phyloP scores from a whole-genome alignment of 2,888 invertebrate species.

The Dryobotodes eremita region DNA sequence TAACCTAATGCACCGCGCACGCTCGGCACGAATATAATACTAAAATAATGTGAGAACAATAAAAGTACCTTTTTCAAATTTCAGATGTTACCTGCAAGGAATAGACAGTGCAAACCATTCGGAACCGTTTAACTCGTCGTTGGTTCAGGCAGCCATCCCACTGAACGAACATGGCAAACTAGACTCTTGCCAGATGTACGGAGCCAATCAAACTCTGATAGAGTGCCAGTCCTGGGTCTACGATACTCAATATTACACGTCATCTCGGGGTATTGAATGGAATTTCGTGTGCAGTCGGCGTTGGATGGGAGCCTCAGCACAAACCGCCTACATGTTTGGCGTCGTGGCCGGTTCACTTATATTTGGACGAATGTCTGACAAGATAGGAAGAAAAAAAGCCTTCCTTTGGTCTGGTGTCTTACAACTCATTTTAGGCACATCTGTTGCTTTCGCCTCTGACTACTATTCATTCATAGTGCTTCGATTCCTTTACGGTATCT shows the following conservation, averaged over 20 bases:
- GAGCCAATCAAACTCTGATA: slow-evolving; percentile 80
- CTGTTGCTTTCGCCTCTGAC: slow-evolving; percentile 94
- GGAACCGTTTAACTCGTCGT: slow-evolving; percentile 90
- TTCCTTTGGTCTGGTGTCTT: slow-evolving; percentile 94
- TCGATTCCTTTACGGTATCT: slow-evolving; percentile 94
- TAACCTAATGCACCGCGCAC: slow-evolving; percentile 64
- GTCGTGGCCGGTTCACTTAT: slow-evolving; percentile 95
- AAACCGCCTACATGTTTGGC: slow-evolving; percentile 95
- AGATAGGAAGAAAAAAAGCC: slow-evolving; percentile 94
- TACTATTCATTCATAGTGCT: slow-evolving; percentile 93
- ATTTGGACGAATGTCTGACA: slow-evolving; percentile 95
- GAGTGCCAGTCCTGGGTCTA: slow-evolving; percentile 92
- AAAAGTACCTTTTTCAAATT: slow-evolving; percentile 75
- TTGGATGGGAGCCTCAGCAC: slow-evolving; percentile 96
- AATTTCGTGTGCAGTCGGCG: slow-evolving; percentile 94
- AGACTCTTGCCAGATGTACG: slow-evolving; percentile 92
- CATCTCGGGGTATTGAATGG: slow-evolving; percentile 95
- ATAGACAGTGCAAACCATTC: slow-evolving; percentile 89
- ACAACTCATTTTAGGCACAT: slow-evolving; percentile 93
- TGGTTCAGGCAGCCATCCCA: slow-evolving; percentile 91
- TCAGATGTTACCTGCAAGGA: slow-evolving; percentile 91
- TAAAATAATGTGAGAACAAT: slow-evolving; percentile 43
- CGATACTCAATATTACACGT: slow-evolving; percentile 93
- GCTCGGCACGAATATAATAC: slow-evolving; percentile 52
- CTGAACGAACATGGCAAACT: slow-evolving; percentile 89